Percentiles rank a stretch among this genome's conserved stretches.
Conservation (phyloP, 2,113 vertebrate genomes). For the Laticauda colubrina region DNA sequence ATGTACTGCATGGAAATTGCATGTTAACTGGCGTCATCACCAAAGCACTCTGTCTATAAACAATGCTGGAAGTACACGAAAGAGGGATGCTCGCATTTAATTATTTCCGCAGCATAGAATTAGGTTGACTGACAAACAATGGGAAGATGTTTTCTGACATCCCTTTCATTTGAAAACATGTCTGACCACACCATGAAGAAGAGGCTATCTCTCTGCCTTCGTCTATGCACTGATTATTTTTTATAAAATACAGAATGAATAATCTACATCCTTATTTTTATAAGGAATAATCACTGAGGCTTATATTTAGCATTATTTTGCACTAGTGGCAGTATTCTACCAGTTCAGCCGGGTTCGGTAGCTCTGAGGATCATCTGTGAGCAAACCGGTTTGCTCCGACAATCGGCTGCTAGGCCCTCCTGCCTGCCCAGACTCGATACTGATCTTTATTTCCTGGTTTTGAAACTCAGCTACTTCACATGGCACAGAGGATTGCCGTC, state of each 20-base stretch:
- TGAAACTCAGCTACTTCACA: no score
- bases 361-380: no score
- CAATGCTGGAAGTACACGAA: neutral
- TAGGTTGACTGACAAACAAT: neutral
- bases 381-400: no score
- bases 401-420: no score
- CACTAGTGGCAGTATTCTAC: no score
- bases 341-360: no score
- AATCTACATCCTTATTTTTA: neutral
- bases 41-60: neutral
- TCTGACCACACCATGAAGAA: neutral
- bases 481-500: no score
- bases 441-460: no score
- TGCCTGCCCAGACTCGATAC: no score
- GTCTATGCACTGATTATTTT: neutral
- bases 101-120: neutral
- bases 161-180: neutral
- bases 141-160: neutral
- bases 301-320: neutral
- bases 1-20: neutral
- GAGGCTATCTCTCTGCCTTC: neutral
- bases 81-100: neutral
- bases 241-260: neutral
- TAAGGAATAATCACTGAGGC: constrained; percentile 33
- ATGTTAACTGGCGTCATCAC: neutral